Base-by-base conservation (phyloP, 2,888 invertebrate genomes). In the Nemotelus pantherinus region DNA sequence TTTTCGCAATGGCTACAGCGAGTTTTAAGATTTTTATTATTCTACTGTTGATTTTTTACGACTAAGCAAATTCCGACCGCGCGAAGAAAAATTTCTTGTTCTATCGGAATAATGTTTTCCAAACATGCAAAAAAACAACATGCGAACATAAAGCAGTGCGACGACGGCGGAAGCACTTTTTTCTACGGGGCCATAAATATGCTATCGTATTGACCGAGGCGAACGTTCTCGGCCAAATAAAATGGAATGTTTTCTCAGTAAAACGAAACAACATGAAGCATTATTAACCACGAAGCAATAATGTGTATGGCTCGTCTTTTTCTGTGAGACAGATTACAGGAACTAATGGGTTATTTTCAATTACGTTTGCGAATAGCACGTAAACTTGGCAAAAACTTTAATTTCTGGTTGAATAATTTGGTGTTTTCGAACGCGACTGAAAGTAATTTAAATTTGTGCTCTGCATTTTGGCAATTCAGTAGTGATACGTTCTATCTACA, bases 1-100 rank as follows among this genome's bases (percentile, higher is more conserved):
- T 47, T 77, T 77, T 63, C 55, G 53, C 68, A 72, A 75, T 79
- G 77, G 74, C 77, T 79, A 77, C 77, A 77, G 77, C 75, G 68
- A 77, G 75, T 79, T 79, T 79, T 75, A 70, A 75, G 74, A 79
- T 76, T 77, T 74, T 77, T 79, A 77, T 79, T 79, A 77, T 77
- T 77, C 75, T 75, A 74, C 74, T 60, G 74, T 74, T 74, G 74
- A 74, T 74, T 60, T 60, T 74, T 74, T 74, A 74, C 74, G 74
- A 74, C 63, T 48, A 74, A 47, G 60, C 74, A 74, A 74, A 74
- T 74, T 74, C 48, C 74, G 74, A 74, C 58, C 39, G 53, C 47
- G 25, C 7, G 39, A 10, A 41, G 44, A 55, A 55, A 6, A 53
- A 53, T 55, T 74, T 47, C 25, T 48, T 74, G 50, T 63, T 58